Evolutionary conservation across 1,140 invertebrate genomes (phyloP), one percentile per base, ranked within the genome.

Genomic region (Drosophila parvula): DNA sequence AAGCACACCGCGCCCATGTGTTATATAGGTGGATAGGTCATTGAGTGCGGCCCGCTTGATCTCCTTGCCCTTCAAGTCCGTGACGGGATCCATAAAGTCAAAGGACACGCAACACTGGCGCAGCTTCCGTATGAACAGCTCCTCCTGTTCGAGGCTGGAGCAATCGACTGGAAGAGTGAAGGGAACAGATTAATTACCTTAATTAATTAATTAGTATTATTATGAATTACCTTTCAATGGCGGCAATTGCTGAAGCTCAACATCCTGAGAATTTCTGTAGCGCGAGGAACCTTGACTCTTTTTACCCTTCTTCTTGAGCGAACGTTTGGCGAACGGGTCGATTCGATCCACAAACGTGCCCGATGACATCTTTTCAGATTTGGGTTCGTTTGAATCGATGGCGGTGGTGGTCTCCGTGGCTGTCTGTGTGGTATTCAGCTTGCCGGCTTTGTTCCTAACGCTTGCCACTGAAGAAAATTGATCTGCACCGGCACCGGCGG

Each of bases 61-160:
- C 94, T 99, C 99, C 93, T 99, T 99, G 88, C 97, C 98, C 94
- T 99, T 99, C 78, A 99, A 94, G 93, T 99, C 98, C 92, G 97
- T 96, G 63, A 99, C 96, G 48, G 98, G 98, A 94, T 99, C 99
- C 95, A 99, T 97, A 93, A 99, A 99, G 93, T 99, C 98, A 94
- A 99, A 99, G 82, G 98, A 96, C 89, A 99, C 97, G 93, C 98
- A 99, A 93, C 99, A 99, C 94, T 99, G 98, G 82, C 98, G 96
- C 74, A 99, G 94, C 93, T 99, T 99, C 83, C 98, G 96, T 85
- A 99, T 98, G 92, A 99, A 99, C 74, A 99, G 93, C 74, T 99
- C 98, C 93, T 99, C 98, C 92, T 99, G 98, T 92, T 99, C 98
- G 90, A 95, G 95, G 69, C 96, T 95, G 75, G 97, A 95, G 84